Conservation (phyloP, 2,113 vertebrate species). For the Egretta garzetta region DNA sequence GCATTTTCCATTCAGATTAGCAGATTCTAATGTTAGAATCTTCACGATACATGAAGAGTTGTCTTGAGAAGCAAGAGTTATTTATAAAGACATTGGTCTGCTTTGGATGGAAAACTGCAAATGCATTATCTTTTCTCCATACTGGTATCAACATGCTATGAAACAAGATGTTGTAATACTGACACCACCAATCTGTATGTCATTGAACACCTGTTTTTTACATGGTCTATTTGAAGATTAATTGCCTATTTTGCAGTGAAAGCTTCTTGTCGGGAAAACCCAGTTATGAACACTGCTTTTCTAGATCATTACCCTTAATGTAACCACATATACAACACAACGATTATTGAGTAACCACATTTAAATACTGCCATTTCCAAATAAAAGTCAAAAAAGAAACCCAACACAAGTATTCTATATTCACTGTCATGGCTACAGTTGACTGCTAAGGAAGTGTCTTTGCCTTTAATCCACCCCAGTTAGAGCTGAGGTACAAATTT, state of each 20-base stretch:
- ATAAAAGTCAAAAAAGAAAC: not conserved
- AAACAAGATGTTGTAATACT: constrained; percentile 5
- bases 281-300: not conserved
- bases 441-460: not conserved
- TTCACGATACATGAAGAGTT: not conserved
- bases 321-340: not conserved
- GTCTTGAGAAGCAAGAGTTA: not conserved
- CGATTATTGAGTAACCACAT: not conserved
- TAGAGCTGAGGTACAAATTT: not conserved
- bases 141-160: not conserved
- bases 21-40: constrained; percentile 27
- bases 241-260: not conserved
- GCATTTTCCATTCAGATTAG: constrained; percentile 21
- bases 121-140: not conserved
- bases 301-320: constrained; percentile 6
- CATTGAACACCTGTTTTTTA: constrained; percentile 11
- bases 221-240: constrained; percentile 50
- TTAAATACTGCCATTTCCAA: not conserved
- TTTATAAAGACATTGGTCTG: not conserved
- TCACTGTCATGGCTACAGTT: not conserved
- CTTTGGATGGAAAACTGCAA: not conserved
- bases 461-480: not conserved
- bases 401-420: not conserved
- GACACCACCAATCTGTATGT: not conserved
- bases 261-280: not conserved